Evolutionary conservation across 2,113 vertebrate species (phyloP).

Genomic region (Hiodon tergisus): DNA sequence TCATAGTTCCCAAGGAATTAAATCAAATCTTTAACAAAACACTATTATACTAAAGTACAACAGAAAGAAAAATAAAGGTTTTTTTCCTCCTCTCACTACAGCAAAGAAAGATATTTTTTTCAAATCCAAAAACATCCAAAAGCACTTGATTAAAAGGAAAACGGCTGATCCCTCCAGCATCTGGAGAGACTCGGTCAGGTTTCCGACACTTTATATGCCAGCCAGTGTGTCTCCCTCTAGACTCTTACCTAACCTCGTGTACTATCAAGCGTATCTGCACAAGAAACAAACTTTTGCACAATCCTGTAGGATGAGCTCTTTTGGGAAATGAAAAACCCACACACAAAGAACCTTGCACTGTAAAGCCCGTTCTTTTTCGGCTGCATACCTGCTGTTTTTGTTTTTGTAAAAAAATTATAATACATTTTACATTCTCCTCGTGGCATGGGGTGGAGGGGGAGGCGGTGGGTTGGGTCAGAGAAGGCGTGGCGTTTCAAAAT

Average conservation of each 20-base stretch:
- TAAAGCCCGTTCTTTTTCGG: too few species aligned
- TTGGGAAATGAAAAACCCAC: not conserved
- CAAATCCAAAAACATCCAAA: not conserved
- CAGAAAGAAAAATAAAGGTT: not conserved
- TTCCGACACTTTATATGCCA: conserved; percentile 8
- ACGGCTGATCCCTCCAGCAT: not conserved
- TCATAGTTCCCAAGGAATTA: not conserved
- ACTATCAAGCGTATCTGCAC: not conserved
- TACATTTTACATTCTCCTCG: too few species aligned
- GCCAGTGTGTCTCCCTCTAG: not conserved
- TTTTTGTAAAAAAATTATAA: too few species aligned
- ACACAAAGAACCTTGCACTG: not conserved
- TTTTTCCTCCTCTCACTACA: not conserved
- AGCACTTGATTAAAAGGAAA: not conserved
- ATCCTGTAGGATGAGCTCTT: not conserved
- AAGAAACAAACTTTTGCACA: conserved; percentile 5
- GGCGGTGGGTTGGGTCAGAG: too few species aligned
- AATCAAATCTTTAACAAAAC: not conserved
- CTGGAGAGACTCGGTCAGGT: not conserved
- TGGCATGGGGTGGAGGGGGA: too few species aligned
- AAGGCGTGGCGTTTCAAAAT: not conserved
- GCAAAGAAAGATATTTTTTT: not conserved
- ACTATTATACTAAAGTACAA: not conserved
- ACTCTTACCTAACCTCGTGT: conserved; percentile 2
- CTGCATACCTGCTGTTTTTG: too few species aligned